Evolutionary conservation across 2,888 invertebrate species (phyloP).

Genomic region (Ennomos quercinarius): DNA sequence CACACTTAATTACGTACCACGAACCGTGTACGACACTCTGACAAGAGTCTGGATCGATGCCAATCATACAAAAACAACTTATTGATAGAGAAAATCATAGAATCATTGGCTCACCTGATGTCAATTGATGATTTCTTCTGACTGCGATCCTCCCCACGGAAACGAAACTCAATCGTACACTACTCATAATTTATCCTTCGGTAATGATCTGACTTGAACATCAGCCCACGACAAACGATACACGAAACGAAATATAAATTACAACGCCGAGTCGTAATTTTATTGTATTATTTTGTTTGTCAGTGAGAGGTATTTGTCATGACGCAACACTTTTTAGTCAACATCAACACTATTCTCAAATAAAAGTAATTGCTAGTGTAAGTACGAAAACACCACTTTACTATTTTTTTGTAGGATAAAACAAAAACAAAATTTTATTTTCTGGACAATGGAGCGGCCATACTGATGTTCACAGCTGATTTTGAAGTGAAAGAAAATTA

Average conservation of each 20-base stretch:
- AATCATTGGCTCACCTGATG: constrained; percentile 69
- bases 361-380: constrained; percentile 63
- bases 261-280: constrained; percentile 70
- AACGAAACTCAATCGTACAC: constrained; percentile 80
- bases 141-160: constrained; percentile 80
- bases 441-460: constrained; percentile 78
- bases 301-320: constrained; percentile 84
- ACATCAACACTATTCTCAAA: constrained; percentile 74
- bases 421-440: constrained; percentile 78
- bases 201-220: constrained; percentile 68
- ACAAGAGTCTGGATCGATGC: constrained; percentile 68
- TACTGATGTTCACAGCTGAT: constrained; percentile 86
- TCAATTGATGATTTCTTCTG: constrained; percentile 76
- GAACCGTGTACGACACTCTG: constrained; percentile 45
- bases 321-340: constrained; percentile 84
- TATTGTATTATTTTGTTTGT: constrained; percentile 82
- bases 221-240: constrained; percentile 64
- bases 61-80: constrained; percentile 62
- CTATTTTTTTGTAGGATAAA: constrained; percentile 74
- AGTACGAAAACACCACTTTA: constrained; percentile 77
- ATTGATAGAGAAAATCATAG: constrained; percentile 46
- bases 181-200: constrained; percentile 74
- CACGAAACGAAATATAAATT: constrained; percentile 66
- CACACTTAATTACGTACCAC: constrained; percentile 48
- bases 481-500: constrained; percentile 81